Percentiles rank a stretch among this genome's conserved stretches.
These are phyloP conservation scores for Synanthedon andrenaeformis DNA, from an alignment of 2,888 invertebrate species.

Conservation along the genomic window DNA sequence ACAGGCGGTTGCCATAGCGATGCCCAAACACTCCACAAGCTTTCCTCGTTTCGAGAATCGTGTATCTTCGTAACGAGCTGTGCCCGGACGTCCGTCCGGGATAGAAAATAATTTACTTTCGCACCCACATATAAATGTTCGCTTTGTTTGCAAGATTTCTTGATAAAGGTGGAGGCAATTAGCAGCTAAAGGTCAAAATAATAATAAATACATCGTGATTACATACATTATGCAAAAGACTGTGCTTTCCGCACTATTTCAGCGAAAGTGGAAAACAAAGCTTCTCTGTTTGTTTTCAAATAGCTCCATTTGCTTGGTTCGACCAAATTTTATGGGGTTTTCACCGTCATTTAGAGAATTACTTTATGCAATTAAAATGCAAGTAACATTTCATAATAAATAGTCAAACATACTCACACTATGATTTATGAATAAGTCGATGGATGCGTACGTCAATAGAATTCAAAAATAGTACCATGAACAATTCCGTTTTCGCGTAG, in stretches of 20 bases:
- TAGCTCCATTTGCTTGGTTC: too few species aligned
- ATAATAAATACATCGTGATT: not conserved
- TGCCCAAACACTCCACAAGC: slow-evolving; percentile 27
- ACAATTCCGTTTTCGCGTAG: slow-evolving; percentile 30
- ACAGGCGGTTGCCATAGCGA: slow-evolving; percentile 49
- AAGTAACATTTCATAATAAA: too few species aligned
- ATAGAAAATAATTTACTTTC: not conserved
- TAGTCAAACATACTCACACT: too few species aligned
- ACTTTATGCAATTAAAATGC: too few species aligned
- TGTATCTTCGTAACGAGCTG: not conserved
- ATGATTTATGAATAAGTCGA: not conserved
- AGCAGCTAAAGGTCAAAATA: not conserved
- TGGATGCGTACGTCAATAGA: not conserved
- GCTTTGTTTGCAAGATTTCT: not conserved
- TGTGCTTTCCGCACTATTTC: not conserved
- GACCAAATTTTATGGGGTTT: too few species aligned
- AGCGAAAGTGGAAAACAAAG: too few species aligned
- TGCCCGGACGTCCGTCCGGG: not conserved
- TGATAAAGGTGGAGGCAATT: not conserved
- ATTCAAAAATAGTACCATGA: not conserved
- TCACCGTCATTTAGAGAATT: too few species aligned
- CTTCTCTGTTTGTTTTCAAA: too few species aligned
- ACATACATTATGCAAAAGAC: not conserved
- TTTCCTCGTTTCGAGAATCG: not conserved
- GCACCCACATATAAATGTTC: not conserved